A percentile compares a stretch with the other conserved stretches of the same genome.
Conservation (phyloP, 1,140 invertebrate genomes). For the Pseudomyrmex pallidus region DNA sequence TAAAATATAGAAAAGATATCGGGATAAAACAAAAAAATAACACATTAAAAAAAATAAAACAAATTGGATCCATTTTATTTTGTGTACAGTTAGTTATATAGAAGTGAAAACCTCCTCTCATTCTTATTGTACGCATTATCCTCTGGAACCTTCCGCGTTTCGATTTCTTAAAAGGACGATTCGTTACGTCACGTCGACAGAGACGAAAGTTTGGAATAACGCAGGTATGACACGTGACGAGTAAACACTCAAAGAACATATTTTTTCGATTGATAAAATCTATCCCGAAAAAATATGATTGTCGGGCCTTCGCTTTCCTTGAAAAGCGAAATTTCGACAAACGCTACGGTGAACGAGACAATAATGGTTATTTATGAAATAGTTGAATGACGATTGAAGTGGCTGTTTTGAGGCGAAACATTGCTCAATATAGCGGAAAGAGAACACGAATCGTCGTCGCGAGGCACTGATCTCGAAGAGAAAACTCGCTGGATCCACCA, state of each 20-base stretch:
- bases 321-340: constrained; percentile 27
- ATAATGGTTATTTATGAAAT: constrained; percentile 78
- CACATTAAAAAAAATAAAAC: too few relatives aligned
- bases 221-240: constrained; percentile 67
- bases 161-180: constrained; percentile 14
- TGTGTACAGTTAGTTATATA: too few relatives aligned
- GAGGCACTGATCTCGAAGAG: constrained; percentile 57
- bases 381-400: constrained; percentile 57
- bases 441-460: constrained; percentile 17
- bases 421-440: constrained; percentile 77
- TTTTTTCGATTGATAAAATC: constrained; percentile 16
- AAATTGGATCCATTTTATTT: too few relatives aligned
- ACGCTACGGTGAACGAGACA: constrained; percentile 63
- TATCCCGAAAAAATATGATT: constrained; percentile 62
- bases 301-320: neutral
- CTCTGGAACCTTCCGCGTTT: neutral
- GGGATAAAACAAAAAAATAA: too few relatives aligned
- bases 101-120: too few relatives aligned
- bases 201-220: constrained; percentile 28
- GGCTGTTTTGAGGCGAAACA: constrained; percentile 62
- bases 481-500: constrained; percentile 51
- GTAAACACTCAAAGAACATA: constrained; percentile 43
- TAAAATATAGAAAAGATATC: constrained; percentile 19
- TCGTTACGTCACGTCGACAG: constrained; percentile 21
- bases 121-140: neutral